These are phyloP conservation scores for Megathymus violae DNA, from an alignment of 1,140 invertebrate genomes.

Conservation along the genomic window DNA sequence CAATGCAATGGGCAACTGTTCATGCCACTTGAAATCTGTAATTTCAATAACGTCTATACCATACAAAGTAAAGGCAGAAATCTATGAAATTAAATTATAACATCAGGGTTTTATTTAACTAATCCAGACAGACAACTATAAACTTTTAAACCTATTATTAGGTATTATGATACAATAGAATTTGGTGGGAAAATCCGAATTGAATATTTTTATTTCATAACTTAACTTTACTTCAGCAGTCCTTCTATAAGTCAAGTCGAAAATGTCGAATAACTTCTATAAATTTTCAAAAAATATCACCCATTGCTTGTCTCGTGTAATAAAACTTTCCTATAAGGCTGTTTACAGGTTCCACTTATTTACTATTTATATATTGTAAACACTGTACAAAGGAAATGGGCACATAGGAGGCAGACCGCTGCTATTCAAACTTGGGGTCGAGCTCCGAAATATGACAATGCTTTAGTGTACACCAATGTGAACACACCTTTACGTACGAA, in stretches of 20 bases:
- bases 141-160: too few species aligned
- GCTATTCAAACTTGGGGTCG: conserved; percentile 65
- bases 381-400: conserved; percentile 64
- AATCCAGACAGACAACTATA: too few species aligned
- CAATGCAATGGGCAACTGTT: too few species aligned
- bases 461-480: conserved; percentile 64
- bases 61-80: too few species aligned
- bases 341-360: conserved; percentile 62
- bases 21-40: too few species aligned
- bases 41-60: too few species aligned
- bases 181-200: too few species aligned
- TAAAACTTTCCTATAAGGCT: conserved; percentile 61
- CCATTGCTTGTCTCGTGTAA: conserved; percentile 29
- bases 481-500: conserved; percentile 61
- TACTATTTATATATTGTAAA: conserved; percentile 71
- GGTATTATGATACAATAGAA: neutral
- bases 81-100: too few species aligned
- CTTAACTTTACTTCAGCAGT: neutral
- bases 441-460: conserved; percentile 71
- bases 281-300: conserved; percentile 26
- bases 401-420: conserved; percentile 54
- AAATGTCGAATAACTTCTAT: conserved; percentile 1
- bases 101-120: too few species aligned
- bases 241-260: neutral
- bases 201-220: too few species aligned